Percentiles rank a stretch among this genome's conserved stretches.
Evolutionary conservation across 2,888 invertebrate genomes (phyloP).

Genomic region (Zootermopsis nevadensis): DNA sequence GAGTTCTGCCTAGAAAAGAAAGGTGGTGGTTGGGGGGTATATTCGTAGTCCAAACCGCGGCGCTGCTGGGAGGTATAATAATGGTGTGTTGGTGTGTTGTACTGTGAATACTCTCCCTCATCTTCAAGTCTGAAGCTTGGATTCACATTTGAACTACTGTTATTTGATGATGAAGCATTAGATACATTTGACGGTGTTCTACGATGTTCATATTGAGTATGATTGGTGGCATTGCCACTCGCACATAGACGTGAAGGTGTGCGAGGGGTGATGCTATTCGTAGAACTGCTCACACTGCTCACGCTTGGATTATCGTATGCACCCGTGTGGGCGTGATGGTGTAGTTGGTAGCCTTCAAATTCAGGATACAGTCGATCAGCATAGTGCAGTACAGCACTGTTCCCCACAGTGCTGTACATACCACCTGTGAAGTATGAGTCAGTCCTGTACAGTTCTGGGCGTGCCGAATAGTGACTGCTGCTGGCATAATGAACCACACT

Average conservation of each 20-base stretch:
- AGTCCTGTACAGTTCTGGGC: slow-evolving; percentile 47
- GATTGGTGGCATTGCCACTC: slow-evolving; percentile 10
- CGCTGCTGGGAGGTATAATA: slow-evolving; percentile 57
- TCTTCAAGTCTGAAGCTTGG: slow-evolving; percentile 73
- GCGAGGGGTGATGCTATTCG: slow-evolving; percentile 55
- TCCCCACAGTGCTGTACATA: slow-evolving; percentile 25
- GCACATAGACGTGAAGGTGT: slow-evolving; percentile 32
- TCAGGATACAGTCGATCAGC: slow-evolving; percentile 53
- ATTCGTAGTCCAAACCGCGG: slow-evolving; percentile 58
- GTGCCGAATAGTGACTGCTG: slow-evolving; percentile 41
- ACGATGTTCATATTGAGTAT: slow-evolving; percentile 67
- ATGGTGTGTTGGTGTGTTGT: slow-evolving; percentile 63
- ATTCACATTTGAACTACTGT: slow-evolving; percentile 70
- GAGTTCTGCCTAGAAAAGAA: slow-evolving; percentile 57
- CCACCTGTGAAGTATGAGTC: slow-evolving; percentile 40
- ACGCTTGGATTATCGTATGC: slow-evolving; percentile 68
- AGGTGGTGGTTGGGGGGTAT: slow-evolving; percentile 56
- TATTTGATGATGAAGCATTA: slow-evolving; percentile 69
- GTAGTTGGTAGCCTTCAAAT: slow-evolving; percentile 57
- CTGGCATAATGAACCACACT: slow-evolving; percentile 34
- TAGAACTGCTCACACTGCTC: slow-evolving; percentile 63
- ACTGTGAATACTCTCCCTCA: slow-evolving; percentile 65
- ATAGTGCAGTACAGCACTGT: slow-evolving; percentile 48
- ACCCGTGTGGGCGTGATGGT: slow-evolving; percentile 29
- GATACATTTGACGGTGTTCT: slow-evolving; percentile 84